Evolutionary conservation across 2,888 invertebrate genomes (phyloP).

Genomic region (Electrophaes corylata): DNA sequence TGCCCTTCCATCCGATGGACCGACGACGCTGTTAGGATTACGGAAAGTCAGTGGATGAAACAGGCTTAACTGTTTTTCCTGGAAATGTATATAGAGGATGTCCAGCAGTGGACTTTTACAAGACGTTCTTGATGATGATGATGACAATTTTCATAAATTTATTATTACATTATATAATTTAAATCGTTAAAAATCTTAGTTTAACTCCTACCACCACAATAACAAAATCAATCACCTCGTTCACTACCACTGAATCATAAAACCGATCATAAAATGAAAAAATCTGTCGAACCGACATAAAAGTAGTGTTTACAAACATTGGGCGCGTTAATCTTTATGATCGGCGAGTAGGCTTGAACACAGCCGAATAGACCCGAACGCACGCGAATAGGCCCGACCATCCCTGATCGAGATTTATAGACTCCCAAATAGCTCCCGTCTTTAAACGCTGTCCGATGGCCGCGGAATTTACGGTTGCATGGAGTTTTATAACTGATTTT

Average conservation of each 20-base stretch:
- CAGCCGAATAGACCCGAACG: conserved; percentile 61
- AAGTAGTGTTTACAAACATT: conserved; percentile 78
- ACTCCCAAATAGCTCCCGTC: conserved; percentile 75
- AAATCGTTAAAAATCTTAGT: background rate
- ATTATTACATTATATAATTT: no score
- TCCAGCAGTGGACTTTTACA: no score
- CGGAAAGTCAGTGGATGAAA: no score
- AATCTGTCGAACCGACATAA: conserved; percentile 67
- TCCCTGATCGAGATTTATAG: conserved; percentile 72
- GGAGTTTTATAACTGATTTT: conserved; percentile 82
- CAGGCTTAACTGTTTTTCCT: no score
- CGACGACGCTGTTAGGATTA: no score
- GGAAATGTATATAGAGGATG: no score
- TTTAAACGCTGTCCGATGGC: conserved; percentile 55
- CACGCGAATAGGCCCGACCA: conserved; percentile 61
- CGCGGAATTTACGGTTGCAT: conserved; percentile 74
- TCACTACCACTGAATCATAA: conserved; percentile 48
- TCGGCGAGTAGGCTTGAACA: conserved; percentile 65
- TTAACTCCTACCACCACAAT: conserved; percentile 1
- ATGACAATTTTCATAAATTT: no score
- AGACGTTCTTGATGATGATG: no score
- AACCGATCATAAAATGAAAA: conserved; percentile 53
- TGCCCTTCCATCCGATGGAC: no score
- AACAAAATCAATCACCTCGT: conserved; percentile 20
- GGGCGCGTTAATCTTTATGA: conserved; percentile 74